Percentiles rank a stretch among this genome's conserved stretches.
Conservation (phyloP, 1,140 invertebrate species). For the Triops cancriformis region DNA sequence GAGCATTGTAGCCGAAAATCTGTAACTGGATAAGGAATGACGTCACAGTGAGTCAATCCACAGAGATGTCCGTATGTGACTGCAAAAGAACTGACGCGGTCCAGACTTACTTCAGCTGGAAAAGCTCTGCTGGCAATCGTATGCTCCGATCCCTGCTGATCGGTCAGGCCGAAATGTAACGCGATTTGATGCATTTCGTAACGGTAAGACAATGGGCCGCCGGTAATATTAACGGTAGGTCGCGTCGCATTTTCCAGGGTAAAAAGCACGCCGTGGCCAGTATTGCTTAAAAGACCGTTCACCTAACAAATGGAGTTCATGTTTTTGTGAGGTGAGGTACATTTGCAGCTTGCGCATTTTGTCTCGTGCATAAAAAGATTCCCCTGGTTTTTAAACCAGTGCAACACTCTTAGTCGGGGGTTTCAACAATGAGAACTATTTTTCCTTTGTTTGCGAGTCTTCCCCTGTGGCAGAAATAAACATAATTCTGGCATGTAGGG, state of each 20-base stretch:
- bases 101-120: conserved; percentile 73
- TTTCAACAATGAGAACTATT: too few species aligned
- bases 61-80: not conserved
- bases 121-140: conserved; percentile 85
- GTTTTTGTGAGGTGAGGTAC: not conserved
- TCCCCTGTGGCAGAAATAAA: too few species aligned
- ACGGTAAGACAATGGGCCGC: conserved; percentile 86
- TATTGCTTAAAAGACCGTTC: conserved; percentile 75
- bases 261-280: conserved; percentile 56
- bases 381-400: not conserved
- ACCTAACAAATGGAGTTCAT: conserved; percentile 51
- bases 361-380: conserved; percentile 16
- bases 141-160: conserved; percentile 84
- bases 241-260: conserved; percentile 32
- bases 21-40: conserved; percentile 67
- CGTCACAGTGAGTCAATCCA: conserved; percentile 19
- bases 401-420: too few species aligned
- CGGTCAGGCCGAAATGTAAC: conserved; percentile 83
- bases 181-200: conserved; percentile 92
- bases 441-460: too few species aligned
- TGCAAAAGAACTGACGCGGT: not conserved
- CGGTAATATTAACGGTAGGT: conserved; percentile 78
- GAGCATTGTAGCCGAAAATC: conserved; percentile 89
- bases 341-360: not conserved
- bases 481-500: too few species aligned